A percentile compares a stretch with the other conserved stretches of the same genome.
These are phyloP conservation scores for Lepidochitona cinerea DNA, from an alignment of 2,888 invertebrate species.

Conservation along the genomic window DNA sequence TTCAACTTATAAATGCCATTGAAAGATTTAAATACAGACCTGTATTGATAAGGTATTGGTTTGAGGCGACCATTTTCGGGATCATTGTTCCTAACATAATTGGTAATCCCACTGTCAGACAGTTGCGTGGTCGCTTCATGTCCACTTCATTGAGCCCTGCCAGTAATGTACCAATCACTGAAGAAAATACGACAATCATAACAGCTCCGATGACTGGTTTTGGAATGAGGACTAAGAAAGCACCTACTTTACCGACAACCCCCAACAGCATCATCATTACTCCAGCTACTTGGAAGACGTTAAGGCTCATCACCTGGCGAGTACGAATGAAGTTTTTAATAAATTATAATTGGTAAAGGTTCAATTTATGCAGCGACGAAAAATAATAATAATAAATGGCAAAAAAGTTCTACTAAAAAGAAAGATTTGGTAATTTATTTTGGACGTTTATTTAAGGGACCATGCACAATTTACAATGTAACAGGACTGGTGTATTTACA, in stretches of 20 bases:
- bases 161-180: neutral
- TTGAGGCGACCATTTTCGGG: conserved; percentile 42
- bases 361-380: no score
- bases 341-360: no score
- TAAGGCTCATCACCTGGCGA: conserved; percentile 65
- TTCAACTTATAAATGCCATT: no score
- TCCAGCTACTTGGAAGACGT: conserved; percentile 69
- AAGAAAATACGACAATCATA: conserved; percentile 33
- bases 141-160: neutral
- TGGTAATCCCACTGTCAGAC: conserved; percentile 84
- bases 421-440: no score
- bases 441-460: no score
- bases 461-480: no score
- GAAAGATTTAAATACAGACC: no score
- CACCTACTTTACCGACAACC: conserved; percentile 69
- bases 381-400: no score
- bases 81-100: conserved; percentile 83
- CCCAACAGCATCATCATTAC: conserved; percentile 67
- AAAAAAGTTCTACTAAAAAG: no score
- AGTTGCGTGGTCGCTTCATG: conserved; percentile 61
- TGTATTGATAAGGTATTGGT: conserved; percentile 42
- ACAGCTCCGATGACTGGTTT: conserved; percentile 70
- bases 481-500: no score
- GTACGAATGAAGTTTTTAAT: no score
- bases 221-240: conserved; percentile 70